phyloP scores from a whole-genome alignment of 2,888 invertebrate genomes.

The Polydrusus pterygomalis region DNA sequence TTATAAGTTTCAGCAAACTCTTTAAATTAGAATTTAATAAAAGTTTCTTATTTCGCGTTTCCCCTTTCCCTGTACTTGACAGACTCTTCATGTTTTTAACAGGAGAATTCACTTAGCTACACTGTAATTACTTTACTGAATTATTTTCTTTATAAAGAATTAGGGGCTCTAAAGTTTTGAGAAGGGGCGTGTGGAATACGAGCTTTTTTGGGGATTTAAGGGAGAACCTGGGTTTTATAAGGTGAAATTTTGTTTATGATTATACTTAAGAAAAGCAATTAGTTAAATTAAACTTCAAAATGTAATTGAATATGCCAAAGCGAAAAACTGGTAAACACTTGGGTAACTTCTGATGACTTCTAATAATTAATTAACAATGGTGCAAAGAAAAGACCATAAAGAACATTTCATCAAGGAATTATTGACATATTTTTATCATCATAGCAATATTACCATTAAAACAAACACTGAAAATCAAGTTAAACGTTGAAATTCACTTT shows the following conservation, averaged over 20 bases:
- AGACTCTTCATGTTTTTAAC: slow-evolving; percentile 54
- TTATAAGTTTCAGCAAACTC: slow-evolving; percentile 47
- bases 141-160: slow-evolving; percentile 55
- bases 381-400: too few species aligned
- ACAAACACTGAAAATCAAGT: too few species aligned
- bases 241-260: slow-evolving; percentile 22
- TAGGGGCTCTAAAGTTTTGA: slow-evolving; percentile 51
- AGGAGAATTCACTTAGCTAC: slow-evolving; percentile 55
- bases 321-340: not conserved
- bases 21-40: slow-evolving; percentile 53
- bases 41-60: slow-evolving; percentile 43
- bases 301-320: not conserved
- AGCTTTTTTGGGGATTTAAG: slow-evolving; percentile 7
- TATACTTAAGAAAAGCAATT: slow-evolving; percentile 1
- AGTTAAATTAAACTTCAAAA: not conserved
- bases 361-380: too few species aligned
- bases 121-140: slow-evolving; percentile 56
- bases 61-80: slow-evolving; percentile 49
- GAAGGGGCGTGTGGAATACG: slow-evolving; percentile 32
- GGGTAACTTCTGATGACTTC: too few species aligned
- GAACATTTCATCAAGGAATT: too few species aligned
- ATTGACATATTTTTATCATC: too few species aligned
- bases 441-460: too few species aligned
- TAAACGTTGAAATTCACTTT: not conserved
- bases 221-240: not conserved